Evolutionary conservation across 2,797 vertebrate species (phyloP).

Genomic region (Pseudochaenichthys georgianus): DNA sequence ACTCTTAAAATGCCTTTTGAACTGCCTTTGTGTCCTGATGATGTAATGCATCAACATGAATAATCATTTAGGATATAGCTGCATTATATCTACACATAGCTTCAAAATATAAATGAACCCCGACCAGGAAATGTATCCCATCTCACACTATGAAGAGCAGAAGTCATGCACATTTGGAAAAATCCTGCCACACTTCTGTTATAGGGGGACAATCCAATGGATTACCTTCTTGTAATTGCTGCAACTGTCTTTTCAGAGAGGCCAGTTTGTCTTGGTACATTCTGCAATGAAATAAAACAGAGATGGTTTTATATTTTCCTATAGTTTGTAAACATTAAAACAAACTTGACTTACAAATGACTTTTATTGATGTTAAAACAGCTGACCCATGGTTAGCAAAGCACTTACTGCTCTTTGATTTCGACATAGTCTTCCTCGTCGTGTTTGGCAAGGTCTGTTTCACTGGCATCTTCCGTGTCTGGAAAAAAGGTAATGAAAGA

Average conservation of each 20-base stretch:
- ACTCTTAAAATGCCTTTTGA: constrained; percentile 10
- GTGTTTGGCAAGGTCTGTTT: constrained; percentile 97
- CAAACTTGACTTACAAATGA: background rate
- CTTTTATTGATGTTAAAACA: constrained; percentile 1
- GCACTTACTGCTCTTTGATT: constrained; percentile 98
- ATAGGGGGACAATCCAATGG: background rate
- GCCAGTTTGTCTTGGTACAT: constrained; percentile 99
- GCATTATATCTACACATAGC: background rate
- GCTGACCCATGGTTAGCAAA: background rate
- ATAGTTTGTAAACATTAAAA: constrained; percentile 1
- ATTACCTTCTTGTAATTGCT: constrained; percentile 96
- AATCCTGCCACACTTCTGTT: background rate
- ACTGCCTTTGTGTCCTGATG: constrained; percentile 10
- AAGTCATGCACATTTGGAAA: constrained; percentile 5
- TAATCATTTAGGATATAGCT: constrained; percentile 12
- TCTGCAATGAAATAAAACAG: constrained; percentile 75
- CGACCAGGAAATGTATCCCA: background rate
- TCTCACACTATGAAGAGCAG: constrained; percentile 8
- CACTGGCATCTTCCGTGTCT: constrained; percentile 99
- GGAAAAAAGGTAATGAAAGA: constrained; percentile 30
- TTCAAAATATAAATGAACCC: background rate
- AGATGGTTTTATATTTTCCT: background rate
- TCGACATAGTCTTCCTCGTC: constrained; percentile 98
- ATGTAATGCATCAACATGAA: constrained; percentile 19
- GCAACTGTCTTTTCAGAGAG: constrained; percentile 95